Evolutionary conservation across 2,113 vertebrate species (phyloP), one percentile per base, ranked within the genome.

Genomic region (Shinisaurus crocodilurus): DNA sequence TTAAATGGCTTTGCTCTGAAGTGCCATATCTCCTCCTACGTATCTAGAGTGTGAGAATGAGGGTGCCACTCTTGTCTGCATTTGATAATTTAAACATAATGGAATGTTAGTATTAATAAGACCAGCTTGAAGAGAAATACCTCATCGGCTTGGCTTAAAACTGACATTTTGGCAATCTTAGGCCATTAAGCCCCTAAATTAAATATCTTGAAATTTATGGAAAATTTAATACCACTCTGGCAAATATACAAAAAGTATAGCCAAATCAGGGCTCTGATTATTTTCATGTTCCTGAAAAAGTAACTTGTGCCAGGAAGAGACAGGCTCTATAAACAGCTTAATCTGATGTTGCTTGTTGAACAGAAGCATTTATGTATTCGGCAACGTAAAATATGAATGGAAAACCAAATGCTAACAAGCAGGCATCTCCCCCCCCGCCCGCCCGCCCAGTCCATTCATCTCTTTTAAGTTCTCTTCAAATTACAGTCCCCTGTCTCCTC

Each of bases 61-160:
- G 32, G 34, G 27, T 82, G 74, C 25, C 25, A 5, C 48, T 69
- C 65, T 76, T 63, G 69, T 43, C 48, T 89, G n/a, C 40, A 79
- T 85, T 85, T 67, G 25, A 67, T 90, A 65, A 76, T 32, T 77
- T 63, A 74, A 75, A n/a, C 60, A 27, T 85, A 67, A 69, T 69
- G n/a, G 60, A 86, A 86, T 80, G 85, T 54, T 90, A 79, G 40
- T n/a, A 69, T 82, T 60, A 65, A 69, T 57, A 86, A 90, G 79
- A 69, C 25, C 82, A 85, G 45, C 76, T 79, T 40, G 63, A n/a
- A 69, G 18, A 45, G 77, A 76, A 88, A 54, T 37, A 54, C 45
- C 15, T 85, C 82, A 79, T 50, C 29, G 25, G 16, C n/a, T 15
- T 85, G 82, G 27, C 48, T 80, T 88, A 69, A 88, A 88, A 81